These are phyloP conservation scores for Drosophila pullipes DNA, from an alignment of 2,888 invertebrate genomes.

Conservation along the genomic window DNA sequence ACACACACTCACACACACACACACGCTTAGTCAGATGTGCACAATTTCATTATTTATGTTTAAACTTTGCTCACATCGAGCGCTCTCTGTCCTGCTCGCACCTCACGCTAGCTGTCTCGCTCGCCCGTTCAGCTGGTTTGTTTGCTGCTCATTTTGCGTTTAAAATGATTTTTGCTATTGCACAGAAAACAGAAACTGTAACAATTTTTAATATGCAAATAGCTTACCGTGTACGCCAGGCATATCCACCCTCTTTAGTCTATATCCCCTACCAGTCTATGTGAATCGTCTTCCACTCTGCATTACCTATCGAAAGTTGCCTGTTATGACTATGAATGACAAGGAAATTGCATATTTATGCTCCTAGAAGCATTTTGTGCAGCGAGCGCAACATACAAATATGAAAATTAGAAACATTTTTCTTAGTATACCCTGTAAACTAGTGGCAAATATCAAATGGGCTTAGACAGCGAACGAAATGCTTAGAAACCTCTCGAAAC, in stretches of 20 bases:
- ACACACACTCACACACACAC: not conserved
- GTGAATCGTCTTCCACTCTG: not conserved
- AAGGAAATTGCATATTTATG: constrained; percentile 76
- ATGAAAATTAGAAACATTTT: constrained; percentile 56
- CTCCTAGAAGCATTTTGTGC: constrained; percentile 50
- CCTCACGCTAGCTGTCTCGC: not conserved
- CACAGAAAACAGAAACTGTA: constrained; percentile 13
- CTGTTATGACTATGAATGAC: constrained; percentile 19
- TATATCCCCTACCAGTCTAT: not conserved
- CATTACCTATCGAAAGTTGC: constrained; percentile 47
- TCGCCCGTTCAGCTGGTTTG: constrained; percentile 7
- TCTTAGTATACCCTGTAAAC: constrained; percentile 7
- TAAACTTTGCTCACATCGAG: constrained; percentile 40
- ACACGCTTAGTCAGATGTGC: constrained; percentile 7
- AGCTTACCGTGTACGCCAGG: constrained; percentile 43
- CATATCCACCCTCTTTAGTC: not conserved
- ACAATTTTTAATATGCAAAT: constrained; percentile 74
- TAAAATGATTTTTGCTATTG: constrained; percentile 60
- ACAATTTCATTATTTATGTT: constrained; percentile 64
- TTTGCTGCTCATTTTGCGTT: constrained; percentile 67
- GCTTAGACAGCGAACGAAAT: not conserved
- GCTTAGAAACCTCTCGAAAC: not conserved
- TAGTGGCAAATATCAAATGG: not conserved
- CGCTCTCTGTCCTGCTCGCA: not conserved
- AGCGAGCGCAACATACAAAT: constrained; percentile 29